Percentiles rank a stretch among this genome's conserved stretches.
Evolutionary conservation across 1,140 invertebrate genomes (phyloP).

Genomic region (Diachasma alloeum): DNA sequence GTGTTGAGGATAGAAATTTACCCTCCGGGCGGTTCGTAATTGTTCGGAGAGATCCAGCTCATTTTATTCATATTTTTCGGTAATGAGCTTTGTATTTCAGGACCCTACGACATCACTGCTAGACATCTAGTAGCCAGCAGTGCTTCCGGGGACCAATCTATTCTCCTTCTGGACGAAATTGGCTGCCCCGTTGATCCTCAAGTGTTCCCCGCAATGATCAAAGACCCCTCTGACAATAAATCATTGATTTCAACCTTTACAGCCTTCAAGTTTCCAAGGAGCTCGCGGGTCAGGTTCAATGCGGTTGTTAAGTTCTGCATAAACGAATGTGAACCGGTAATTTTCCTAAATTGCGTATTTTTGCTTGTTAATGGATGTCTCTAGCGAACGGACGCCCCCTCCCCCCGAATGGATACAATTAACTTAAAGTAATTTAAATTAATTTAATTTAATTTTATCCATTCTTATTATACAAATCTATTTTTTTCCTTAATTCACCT

Average conservation of each 20-base stretch:
- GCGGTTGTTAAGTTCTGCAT: slow-evolving; percentile 76
- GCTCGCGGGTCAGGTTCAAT: slow-evolving; percentile 73
- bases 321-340: slow-evolving; percentile 68
- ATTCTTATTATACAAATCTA: too few species aligned
- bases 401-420: too few species aligned
- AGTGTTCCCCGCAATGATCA: slow-evolving; percentile 65
- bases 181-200: slow-evolving; percentile 67
- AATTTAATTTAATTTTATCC: too few species aligned
- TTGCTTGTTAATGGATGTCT: not conserved
- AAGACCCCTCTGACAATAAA: slow-evolving; percentile 52
- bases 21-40: slow-evolving; percentile 54
- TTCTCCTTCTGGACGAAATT: slow-evolving; percentile 62
- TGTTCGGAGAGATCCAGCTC: not conserved
- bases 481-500: too few species aligned
- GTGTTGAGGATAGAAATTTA: slow-evolving; percentile 58
- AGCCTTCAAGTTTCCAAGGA: slow-evolving; percentile 77
- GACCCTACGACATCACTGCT: slow-evolving; percentile 66
- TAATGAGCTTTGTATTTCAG: slow-evolving; percentile 44
- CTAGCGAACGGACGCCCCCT: too few species aligned
- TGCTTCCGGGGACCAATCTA: slow-evolving; percentile 63
- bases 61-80: not conserved
- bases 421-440: too few species aligned
- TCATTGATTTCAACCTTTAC: slow-evolving; percentile 68
- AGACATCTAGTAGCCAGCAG: slow-evolving; percentile 67
- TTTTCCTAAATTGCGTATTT: slow-evolving; percentile 26